A percentile compares a stretch with the other conserved stretches of the same genome.
Conservation (phyloP, 2,888 invertebrate genomes). For the Eupelmus urozonus region DNA sequence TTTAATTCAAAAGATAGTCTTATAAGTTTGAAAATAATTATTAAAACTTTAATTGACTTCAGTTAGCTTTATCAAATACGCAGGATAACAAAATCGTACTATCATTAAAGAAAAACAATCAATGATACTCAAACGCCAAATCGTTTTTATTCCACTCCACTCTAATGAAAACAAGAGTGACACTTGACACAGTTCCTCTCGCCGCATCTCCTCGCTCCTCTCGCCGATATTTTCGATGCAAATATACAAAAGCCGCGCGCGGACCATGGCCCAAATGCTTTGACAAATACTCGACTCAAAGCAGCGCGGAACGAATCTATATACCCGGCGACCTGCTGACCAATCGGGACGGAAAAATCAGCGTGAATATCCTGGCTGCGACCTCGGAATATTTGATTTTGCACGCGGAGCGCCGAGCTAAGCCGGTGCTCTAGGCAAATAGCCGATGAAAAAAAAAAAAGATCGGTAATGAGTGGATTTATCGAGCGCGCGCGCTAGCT, state of each 20-base stretch:
- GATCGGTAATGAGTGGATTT: constrained; percentile 41
- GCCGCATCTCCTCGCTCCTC: neutral
- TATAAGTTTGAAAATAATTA: no score
- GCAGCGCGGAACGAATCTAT: neutral
- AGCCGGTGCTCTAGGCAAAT: constrained; percentile 7
- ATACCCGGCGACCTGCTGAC: neutral
- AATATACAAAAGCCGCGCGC: constrained; percentile 1
- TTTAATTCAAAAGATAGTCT: no score
- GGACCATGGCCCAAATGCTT: constrained; percentile 39
- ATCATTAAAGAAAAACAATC: no score
- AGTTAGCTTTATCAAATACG: no score
- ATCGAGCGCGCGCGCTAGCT: neutral
- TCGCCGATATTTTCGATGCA: constrained; percentile 26
- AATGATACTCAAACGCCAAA: no score
- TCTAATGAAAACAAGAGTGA: constrained; percentile 17
- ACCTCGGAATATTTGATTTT: constrained; percentile 33
- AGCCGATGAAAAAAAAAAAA: constrained; percentile 1
- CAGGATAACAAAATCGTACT: no score
- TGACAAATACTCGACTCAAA: constrained; percentile 6
- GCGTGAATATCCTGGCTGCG: neutral
- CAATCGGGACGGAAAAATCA: constrained; percentile 23
- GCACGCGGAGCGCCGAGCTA: neutral
- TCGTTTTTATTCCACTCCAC: no score
- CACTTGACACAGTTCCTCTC: constrained; percentile 31
- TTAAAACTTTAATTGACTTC: no score